Base-by-base conservation (phyloP, 2,113 vertebrate species). In the Xiphophorus maculatus region DNA sequence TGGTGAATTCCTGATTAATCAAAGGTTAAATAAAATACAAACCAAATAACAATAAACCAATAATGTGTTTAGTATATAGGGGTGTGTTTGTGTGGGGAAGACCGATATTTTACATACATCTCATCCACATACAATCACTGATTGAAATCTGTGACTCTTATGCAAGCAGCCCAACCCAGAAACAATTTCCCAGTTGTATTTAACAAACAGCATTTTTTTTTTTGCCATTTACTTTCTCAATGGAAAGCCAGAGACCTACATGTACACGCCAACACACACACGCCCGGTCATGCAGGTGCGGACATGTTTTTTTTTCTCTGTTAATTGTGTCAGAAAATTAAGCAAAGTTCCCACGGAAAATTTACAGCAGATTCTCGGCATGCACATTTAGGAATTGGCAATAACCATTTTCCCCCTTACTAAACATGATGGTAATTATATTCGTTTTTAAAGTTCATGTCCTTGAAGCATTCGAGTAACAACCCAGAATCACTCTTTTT, bases 401-500 rank as follows among this genome's bases (percentile, higher is more conserved):
- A 62, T 58, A 6, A 40, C 66, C 66, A 62, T 62, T 71, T 19
- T 42, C 71, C 67, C 13, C 42, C 30, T n/a, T 60, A 37, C 44
- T 76, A 40, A 82, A 65, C 65, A 82, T 32, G 75, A 81, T 29
- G 60, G 40, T 71, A 69, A 84, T 86, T 83, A 77, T 73, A 51
- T 66, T 71, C 62, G 60, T 71, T 76, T 35, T 51, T 63, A 54
- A 81, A 73, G 73, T 81, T 70, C 71, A 81, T 69, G 79, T 79
- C 83, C 48, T 83, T 70, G 62, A 84, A 69, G 84, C 66, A 74
- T 79, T 85, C 68, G 63, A 70, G 74, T 63, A 71, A 22, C 48
- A 28, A 30, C 60, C 73, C 51, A 71, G 62, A 87, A 66, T 80
- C 2, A 37, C 35, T 60, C 3, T 58, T 79, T 72, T 74, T 78